Conservation (phyloP, 2,113 vertebrate genomes). For the Quiscalus mexicanus region DNA sequence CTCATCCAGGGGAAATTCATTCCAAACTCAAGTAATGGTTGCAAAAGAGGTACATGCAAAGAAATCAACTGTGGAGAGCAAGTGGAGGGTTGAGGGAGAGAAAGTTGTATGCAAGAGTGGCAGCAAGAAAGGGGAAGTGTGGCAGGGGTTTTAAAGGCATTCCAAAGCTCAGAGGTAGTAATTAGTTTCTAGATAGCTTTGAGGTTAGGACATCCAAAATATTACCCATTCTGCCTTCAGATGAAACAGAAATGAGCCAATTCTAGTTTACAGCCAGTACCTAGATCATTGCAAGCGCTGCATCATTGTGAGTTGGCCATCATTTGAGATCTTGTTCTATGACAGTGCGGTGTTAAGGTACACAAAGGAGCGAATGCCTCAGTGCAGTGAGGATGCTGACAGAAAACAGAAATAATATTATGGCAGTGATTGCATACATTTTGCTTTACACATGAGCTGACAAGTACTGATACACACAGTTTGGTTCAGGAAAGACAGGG, state of each 20-base stretch:
- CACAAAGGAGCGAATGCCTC: background rate
- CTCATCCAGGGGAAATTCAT: background rate
- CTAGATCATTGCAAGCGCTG: background rate
- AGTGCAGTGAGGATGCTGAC: background rate
- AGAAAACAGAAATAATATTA: constrained; percentile 12
- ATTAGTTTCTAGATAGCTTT: constrained; percentile 16
- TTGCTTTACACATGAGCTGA: background rate
- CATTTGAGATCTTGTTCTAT: background rate
- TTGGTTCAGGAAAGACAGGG: background rate
- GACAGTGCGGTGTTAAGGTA: background rate
- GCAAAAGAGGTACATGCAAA: background rate
- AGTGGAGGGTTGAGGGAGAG: background rate
- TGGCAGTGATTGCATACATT: background rate
- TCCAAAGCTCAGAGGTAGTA: background rate
- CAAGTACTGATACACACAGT: background rate
- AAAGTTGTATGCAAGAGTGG: background rate
- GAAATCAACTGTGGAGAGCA: background rate
- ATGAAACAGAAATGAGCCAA: background rate
- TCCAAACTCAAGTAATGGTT: background rate
- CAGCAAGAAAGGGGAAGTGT: background rate
- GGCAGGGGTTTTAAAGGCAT: background rate
- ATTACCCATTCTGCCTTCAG: background rate
- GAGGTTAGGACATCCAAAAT: background rate
- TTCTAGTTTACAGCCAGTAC: background rate
- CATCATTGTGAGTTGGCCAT: background rate